phyloP scores from a whole-genome alignment of 1,140 invertebrate species.

The Drosophila ficusphila region DNA sequence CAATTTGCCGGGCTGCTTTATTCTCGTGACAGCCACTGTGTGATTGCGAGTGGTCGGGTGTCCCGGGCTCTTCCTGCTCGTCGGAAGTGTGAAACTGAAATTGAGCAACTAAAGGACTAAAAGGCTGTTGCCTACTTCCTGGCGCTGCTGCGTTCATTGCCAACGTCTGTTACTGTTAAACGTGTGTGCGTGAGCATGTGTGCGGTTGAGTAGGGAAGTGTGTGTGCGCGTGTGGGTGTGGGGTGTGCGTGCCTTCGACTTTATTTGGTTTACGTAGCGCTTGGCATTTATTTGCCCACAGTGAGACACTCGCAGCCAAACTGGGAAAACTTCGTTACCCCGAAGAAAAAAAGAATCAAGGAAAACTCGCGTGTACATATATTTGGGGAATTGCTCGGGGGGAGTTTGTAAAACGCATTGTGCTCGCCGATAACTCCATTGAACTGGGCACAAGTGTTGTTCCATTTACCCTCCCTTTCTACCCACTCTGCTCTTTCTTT shows the following conservation, averaged over 20 bases:
- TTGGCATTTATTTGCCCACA: constrained; percentile 81
- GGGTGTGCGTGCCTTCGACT: constrained; percentile 70
- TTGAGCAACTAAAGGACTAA: constrained; percentile 84
- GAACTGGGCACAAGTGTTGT: constrained; percentile 68
- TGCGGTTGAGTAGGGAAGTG: constrained; percentile 22
- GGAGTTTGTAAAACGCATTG: constrained; percentile 74
- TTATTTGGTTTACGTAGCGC: constrained; percentile 81
- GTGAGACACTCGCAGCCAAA: constrained; percentile 59
- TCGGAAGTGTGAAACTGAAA: constrained; percentile 83
- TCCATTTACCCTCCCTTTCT: background rate
- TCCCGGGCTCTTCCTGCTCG: constrained; percentile 31
- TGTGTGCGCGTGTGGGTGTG: constrained; percentile 10
- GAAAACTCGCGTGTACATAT: constrained; percentile 39
- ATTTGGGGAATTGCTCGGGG: constrained; percentile 66
- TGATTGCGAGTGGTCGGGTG: constrained; percentile 16
- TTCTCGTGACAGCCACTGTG: constrained; percentile 14
- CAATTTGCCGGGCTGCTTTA: constrained; percentile 9
- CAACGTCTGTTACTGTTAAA: constrained; percentile 80
- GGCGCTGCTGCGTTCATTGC: constrained; percentile 69
- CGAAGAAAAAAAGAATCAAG: constrained; percentile 10
- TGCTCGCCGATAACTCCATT: constrained; percentile 75
- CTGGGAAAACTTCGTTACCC: constrained; percentile 58
- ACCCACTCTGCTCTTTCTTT: constrained; percentile 1
- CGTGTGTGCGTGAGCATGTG: constrained; percentile 62
- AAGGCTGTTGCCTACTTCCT: constrained; percentile 76